Evolutionary conservation across 2,888 invertebrate species (phyloP).

Genomic region (Chymomyza amoena): DNA sequence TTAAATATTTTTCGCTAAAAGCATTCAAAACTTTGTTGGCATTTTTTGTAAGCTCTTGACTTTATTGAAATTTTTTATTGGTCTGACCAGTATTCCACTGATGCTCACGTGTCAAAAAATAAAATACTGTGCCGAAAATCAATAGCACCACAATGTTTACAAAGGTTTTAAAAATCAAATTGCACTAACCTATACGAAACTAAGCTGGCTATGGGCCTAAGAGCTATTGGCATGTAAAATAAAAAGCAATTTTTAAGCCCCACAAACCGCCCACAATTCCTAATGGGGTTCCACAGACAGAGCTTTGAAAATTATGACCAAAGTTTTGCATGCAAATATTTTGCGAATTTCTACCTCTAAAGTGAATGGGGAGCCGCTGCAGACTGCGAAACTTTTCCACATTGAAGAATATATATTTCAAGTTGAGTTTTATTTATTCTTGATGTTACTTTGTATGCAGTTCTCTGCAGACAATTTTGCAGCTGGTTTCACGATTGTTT

Average conservation of each 20-base stretch:
- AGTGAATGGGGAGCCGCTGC: background rate
- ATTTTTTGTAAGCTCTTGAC: constrained; percentile 14
- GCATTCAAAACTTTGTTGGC: constrained; percentile 2
- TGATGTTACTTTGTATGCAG: background rate
- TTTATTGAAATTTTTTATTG: constrained; percentile 30
- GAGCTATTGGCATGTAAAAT: background rate
- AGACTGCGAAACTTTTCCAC: background rate
- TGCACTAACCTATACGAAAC: background rate
- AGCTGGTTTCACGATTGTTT: background rate
- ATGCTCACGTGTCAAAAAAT: constrained; percentile 11
- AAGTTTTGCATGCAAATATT: constrained; percentile 68
- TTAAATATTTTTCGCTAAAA: constrained; percentile 14
- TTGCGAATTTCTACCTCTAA: constrained; percentile 55
- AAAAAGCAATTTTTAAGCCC: background rate
- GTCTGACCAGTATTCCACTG: constrained; percentile 8
- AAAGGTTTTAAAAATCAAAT: background rate
- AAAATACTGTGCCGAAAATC: background rate
- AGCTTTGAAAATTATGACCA: constrained; percentile 56
- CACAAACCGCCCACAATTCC: constrained; percentile 31
- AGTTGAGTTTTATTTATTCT: constrained; percentile 1
- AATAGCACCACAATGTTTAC: constrained; percentile 1
- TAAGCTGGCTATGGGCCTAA: background rate
- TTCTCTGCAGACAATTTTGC: background rate
- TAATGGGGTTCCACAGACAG: background rate
- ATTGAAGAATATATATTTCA: background rate